Conservation (phyloP, 2,113 vertebrate species). For the Gopherus flavomarginatus region DNA sequence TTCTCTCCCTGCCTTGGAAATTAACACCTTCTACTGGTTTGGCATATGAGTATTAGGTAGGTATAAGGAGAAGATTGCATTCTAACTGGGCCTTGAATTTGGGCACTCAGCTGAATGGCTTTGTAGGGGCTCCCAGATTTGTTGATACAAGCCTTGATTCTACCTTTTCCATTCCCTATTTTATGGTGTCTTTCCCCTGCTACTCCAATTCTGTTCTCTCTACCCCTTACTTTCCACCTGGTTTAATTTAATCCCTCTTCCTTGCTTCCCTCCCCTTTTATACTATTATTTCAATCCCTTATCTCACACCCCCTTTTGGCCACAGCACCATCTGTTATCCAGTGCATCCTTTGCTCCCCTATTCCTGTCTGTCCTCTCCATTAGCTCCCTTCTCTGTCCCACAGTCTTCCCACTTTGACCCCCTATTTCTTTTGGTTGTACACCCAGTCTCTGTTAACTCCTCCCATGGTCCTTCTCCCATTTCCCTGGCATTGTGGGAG, state of each 20-base stretch:
- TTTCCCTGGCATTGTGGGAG: neutral
- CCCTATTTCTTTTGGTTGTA: neutral
- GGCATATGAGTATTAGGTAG: neutral
- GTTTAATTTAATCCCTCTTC: neutral
- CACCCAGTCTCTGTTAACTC: accelerated
- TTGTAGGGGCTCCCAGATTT: neutral
- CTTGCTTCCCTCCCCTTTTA: neutral
- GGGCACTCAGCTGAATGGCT: neutral
- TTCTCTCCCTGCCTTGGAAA: no score
- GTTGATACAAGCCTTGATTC: neutral
- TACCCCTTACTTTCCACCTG: slow-evolving; percentile 28
- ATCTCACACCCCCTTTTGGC: neutral
- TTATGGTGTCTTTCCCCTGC: neutral
- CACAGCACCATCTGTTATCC: accelerated
- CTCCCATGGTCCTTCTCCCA: neutral
- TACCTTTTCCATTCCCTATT: neutral
- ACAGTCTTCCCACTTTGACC: accelerated
- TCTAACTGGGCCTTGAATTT: neutral
- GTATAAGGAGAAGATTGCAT: neutral
- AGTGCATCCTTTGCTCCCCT: neutral
- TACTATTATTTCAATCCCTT: neutral
- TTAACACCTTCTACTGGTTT: neutral
- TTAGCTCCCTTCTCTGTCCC: neutral
- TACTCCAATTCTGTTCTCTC: neutral
- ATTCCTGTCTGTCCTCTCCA: neutral